Evolutionary conservation across 2,113 vertebrate genomes (phyloP).

Genomic region (Psophia crepitans): DNA sequence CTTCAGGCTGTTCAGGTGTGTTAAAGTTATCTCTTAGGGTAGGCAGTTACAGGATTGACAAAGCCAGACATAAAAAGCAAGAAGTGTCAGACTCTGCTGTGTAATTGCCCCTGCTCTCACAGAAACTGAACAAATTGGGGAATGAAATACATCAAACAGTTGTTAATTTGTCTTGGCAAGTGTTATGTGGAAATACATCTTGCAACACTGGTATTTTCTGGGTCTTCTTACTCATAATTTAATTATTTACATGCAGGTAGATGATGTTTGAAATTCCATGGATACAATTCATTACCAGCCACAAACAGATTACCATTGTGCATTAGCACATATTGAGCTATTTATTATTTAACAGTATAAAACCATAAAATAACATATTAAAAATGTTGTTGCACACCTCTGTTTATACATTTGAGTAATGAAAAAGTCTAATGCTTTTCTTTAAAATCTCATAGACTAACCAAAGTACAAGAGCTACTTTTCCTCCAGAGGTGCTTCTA

Average conservation of each 20-base stretch:
- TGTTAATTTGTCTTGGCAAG: not conserved
- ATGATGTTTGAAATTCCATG: not conserved
- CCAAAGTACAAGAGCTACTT: not conserved
- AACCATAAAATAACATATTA: not conserved
- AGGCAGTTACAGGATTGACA: not conserved
- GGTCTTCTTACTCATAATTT: not conserved
- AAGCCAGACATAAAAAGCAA: not conserved
- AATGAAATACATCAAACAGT: not conserved
- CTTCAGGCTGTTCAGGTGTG: not conserved
- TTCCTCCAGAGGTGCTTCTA: not conserved
- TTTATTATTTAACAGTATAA: not conserved
- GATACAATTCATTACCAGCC: not conserved
- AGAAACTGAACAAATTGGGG: not conserved
- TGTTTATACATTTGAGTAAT: not conserved
- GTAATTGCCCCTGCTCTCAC: not conserved
- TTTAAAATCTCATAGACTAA: not conserved
- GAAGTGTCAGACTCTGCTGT: not conserved
- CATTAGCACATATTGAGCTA: not conserved
- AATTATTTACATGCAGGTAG: constrained; percentile 6
- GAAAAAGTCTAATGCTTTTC: not conserved
- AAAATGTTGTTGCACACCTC: not conserved
- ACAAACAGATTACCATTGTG: not conserved
- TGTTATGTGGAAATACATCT: not conserved
- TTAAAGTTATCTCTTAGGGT: not conserved
- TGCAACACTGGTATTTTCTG: not conserved